These are phyloP conservation scores for Oplegnathus fasciatus DNA, from an alignment of 2,113 vertebrate genomes.

Conservation along the genomic window DNA sequence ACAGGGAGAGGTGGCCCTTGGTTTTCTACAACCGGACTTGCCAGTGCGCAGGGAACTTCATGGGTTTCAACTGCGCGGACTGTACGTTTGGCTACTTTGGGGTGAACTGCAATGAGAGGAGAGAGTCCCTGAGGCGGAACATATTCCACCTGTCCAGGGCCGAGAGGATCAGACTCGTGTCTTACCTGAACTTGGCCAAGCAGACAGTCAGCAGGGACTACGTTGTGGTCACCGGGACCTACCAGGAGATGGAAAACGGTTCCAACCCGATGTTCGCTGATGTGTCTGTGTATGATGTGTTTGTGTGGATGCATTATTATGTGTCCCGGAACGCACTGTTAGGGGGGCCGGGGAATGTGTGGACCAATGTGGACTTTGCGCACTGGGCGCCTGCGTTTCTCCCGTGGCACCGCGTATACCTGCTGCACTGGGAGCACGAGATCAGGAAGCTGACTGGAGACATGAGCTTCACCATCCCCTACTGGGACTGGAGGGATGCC, in stretches of 20 bases:
- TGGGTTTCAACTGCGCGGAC: conserved; percentile 90
- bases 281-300: conserved; percentile 92
- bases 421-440: conserved; percentile 93
- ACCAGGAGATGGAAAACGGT: conserved; percentile 91
- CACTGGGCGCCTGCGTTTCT: conserved; percentile 94
- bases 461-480: conserved; percentile 91
- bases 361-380: conserved; percentile 92
- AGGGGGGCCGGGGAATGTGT: conserved; percentile 87
- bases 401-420: conserved; percentile 93
- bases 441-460: conserved; percentile 91
- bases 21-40: conserved; percentile 95
- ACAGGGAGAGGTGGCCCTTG: conserved; percentile 93
- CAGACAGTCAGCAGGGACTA: conserved; percentile 88
- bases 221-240: conserved; percentile 90
- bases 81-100: conserved; percentile 92
- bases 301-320: conserved; percentile 98
- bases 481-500: conserved; percentile 97
- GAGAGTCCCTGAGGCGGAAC: conserved; percentile 87
- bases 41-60: conserved; percentile 90
- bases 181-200: conserved; percentile 96
- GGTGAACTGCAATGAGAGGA: conserved; percentile 85
- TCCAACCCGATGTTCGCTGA: conserved; percentile 89
- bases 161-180: conserved; percentile 89
- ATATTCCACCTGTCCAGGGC: conserved; percentile 87
- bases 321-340: conserved; percentile 90